Evolutionary conservation across 2,888 invertebrate species (phyloP).

Genomic region (Fragum sueziense): DNA sequence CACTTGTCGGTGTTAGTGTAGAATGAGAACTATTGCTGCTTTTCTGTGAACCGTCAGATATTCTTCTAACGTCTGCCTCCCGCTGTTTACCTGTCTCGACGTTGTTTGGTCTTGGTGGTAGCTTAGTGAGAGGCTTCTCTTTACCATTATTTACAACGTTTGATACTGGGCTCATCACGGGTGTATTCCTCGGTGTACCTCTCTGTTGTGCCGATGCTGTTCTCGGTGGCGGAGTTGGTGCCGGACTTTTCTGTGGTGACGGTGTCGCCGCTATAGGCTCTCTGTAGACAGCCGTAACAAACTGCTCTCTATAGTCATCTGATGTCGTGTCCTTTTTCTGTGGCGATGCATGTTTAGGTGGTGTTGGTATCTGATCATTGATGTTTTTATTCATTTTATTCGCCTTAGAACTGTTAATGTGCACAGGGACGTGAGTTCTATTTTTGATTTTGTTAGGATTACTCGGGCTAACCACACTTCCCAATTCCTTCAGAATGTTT

Average conservation of each 20-base stretch:
- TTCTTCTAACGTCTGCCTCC: slow-evolving; percentile 49
- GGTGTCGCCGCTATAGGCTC: slow-evolving; percentile 70
- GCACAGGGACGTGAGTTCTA: slow-evolving; percentile 15
- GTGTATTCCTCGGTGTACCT: slow-evolving; percentile 31
- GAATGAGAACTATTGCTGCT: slow-evolving; percentile 73
- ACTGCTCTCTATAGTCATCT: slow-evolving; percentile 64
- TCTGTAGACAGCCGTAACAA: slow-evolving; percentile 75
- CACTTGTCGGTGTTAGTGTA: slow-evolving; percentile 73
- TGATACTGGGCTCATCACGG: slow-evolving; percentile 5
- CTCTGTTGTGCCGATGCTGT: slow-evolving; percentile 20
- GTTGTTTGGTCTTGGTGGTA: slow-evolving; percentile 59
- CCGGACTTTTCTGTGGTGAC: slow-evolving; percentile 61
- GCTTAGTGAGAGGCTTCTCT: slow-evolving; percentile 40
- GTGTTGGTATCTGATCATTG: slow-evolving; percentile 33
- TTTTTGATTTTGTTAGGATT: slow-evolving; percentile 58
- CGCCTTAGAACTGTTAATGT: neutral
- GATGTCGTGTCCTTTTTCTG: slow-evolving; percentile 16
- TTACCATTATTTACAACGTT: neutral
- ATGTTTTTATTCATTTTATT: slow-evolving; percentile 23
- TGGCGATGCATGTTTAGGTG: slow-evolving; percentile 1
- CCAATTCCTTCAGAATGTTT: slow-evolving; percentile 71
- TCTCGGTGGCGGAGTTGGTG: slow-evolving; percentile 47
- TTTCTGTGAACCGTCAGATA: slow-evolving; percentile 68
- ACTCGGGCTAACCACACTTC: slow-evolving; percentile 61
- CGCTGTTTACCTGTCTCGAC: slow-evolving; percentile 39